phyloP scores from a whole-genome alignment of 1,140 invertebrate species.

The Calosoma granatense region DNA sequence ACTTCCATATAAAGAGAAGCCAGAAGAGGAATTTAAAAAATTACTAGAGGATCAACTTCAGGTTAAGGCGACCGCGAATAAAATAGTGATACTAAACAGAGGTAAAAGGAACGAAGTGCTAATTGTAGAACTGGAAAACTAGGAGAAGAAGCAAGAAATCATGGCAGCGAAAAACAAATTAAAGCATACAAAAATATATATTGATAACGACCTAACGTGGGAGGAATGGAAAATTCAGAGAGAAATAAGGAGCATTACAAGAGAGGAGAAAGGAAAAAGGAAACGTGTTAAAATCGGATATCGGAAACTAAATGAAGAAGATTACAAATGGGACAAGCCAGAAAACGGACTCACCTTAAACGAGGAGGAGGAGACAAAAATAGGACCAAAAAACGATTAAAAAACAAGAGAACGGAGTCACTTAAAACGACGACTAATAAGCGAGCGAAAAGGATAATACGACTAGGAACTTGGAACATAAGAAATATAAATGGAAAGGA shows the following conservation, averaged over 20 bases:
- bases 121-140: not conserved
- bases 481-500: slow-evolving; percentile 13
- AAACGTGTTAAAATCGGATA: slow-evolving; percentile 12
- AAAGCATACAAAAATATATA: slow-evolving; percentile 8
- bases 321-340: not conserved
- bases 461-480: slow-evolving; percentile 15
- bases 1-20: not conserved
- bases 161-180: slow-evolving; percentile 4
- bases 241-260: slow-evolving; percentile 3
- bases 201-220: slow-evolving; percentile 11
- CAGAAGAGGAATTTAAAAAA: not conserved
- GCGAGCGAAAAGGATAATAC: not conserved
- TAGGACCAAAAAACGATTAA: not conserved
- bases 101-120: not conserved
- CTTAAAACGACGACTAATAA: not conserved
- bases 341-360: not conserved
- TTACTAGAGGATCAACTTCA: not conserved
- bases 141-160: not conserved
- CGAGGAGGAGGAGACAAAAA: not conserved
- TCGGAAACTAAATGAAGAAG: slow-evolving; percentile 9
- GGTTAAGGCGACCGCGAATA: not conserved
- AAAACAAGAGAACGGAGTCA: not conserved
- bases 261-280: slow-evolving; percentile 1
- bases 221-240: slow-evolving; percentile 11
- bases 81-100: not conserved